phyloP scores from a whole-genome alignment of 2,797 vertebrate genomes.

The Pampus argenteus region DNA sequence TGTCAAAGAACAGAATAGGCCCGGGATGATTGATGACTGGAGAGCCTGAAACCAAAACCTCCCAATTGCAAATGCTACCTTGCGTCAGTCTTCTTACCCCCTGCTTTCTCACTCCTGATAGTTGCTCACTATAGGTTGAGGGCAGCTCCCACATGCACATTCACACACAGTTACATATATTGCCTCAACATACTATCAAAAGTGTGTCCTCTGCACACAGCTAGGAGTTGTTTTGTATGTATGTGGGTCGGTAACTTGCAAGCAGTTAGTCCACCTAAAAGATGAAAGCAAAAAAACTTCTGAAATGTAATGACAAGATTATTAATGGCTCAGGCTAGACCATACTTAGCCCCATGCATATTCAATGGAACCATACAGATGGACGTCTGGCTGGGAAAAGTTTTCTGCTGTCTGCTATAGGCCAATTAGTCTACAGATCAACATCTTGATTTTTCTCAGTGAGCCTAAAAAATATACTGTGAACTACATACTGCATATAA shows the following conservation, averaged over 20 bases:
- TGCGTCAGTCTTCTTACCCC: conserved; percentile 92
- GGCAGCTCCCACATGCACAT: conserved; percentile 84
- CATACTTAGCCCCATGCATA: conserved; percentile 92
- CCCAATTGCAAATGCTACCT: conserved; percentile 97
- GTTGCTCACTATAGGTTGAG: conserved; percentile 89
- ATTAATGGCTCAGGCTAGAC: conserved; percentile 93
- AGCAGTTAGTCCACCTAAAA: conserved; percentile 85
- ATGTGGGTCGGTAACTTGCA: conserved; percentile 72
- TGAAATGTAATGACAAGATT: conserved; percentile 96
- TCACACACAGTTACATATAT: conserved; percentile 67
- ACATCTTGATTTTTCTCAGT: conserved; percentile 44
- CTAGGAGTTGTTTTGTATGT: conserved; percentile 73
- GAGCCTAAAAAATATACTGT: conserved; percentile 4
- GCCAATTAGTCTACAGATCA: conserved; percentile 59
- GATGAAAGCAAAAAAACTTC: conserved; percentile 77
- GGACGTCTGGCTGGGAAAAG: conserved; percentile 84
- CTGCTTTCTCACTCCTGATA: conserved; percentile 74
- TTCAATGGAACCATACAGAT: conserved; percentile 92
- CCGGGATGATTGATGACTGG: conserved; percentile 99
- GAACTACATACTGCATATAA: background rate
- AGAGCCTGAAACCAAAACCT: conserved; percentile 98
- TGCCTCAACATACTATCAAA: conserved; percentile 81
- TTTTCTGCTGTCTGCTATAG: conserved; percentile 66
- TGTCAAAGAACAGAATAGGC: conserved; percentile 99
- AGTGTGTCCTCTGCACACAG: conserved; percentile 84